Evolutionary conservation across 2,113 vertebrate genomes (phyloP).

Genomic region (Willisornis vidua): DNA sequence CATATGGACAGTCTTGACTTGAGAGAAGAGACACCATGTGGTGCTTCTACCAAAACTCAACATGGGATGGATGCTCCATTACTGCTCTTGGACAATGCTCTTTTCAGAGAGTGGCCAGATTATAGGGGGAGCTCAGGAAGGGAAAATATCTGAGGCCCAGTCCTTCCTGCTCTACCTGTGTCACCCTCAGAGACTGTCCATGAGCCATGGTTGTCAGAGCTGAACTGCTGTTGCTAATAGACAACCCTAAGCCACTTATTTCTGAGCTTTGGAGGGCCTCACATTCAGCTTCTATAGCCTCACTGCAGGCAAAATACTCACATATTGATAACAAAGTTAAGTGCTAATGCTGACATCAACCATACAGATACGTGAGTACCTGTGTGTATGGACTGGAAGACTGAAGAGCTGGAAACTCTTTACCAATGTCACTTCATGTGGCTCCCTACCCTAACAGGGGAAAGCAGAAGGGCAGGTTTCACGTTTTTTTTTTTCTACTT

Average conservation of each 20-base stretch:
- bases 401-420: background rate
- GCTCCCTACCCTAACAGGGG: background rate
- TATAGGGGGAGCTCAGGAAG: too few species aligned
- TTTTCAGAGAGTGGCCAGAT: background rate
- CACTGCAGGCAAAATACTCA: background rate
- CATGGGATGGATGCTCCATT: too few species aligned
- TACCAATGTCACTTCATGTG: background rate
- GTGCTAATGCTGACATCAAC: background rate
- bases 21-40: background rate
- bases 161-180: background rate
- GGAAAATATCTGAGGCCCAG: background rate
- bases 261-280: background rate
- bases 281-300: background rate
- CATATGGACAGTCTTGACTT: background rate
- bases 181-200: too few species aligned
- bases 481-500: background rate
- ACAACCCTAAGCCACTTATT: background rate
- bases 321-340: background rate
- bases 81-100: background rate
- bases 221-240: background rate
- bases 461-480: background rate
- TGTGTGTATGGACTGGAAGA: rapidly evolving
- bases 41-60: background rate
- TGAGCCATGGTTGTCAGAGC: background rate
- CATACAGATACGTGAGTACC: background rate